A percentile compares a stretch with the other conserved stretches of the same genome.
Evolutionary conservation across 2,797 vertebrate species (phyloP).

Genomic region (Tragelaphus eurycerus): DNA sequence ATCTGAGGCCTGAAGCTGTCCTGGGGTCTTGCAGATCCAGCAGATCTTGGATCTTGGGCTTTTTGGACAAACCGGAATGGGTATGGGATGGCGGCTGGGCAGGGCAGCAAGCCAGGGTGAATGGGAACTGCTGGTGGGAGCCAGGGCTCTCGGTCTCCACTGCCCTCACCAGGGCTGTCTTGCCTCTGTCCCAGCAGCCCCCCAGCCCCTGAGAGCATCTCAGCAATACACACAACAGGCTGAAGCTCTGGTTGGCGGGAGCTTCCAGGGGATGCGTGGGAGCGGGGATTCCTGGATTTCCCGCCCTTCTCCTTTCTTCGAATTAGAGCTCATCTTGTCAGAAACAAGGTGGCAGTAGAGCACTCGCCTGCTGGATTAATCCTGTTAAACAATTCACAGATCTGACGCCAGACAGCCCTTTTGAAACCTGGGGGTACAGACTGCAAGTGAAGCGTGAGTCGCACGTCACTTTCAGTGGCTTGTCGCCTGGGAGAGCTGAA

Average conservation of each 20-base stretch:
- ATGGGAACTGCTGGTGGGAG: background rate
- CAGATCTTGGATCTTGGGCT: background rate
- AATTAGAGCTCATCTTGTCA: background rate
- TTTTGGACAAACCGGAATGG: background rate
- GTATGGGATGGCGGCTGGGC: rapidly evolving
- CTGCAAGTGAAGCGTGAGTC: background rate
- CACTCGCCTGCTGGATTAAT: background rate
- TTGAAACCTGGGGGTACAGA: background rate
- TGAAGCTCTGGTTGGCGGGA: rapidly evolving
- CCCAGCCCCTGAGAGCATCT: background rate
- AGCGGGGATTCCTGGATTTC: background rate
- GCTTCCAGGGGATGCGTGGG: rapidly evolving
- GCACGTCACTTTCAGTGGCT: background rate
- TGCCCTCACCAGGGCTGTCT: background rate
- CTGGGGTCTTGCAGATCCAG: background rate
- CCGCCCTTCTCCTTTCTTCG: background rate
- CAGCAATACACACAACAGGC: rapidly evolving
- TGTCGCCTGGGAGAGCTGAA: background rate
- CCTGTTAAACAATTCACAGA: background rate
- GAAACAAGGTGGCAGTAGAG: background rate
- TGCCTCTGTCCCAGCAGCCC: background rate
- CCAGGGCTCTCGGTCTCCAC: rapidly evolving
- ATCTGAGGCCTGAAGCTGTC: background rate
- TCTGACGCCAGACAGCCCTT: conserved; percentile 14
- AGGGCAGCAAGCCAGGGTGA: rapidly evolving